Conservation (phyloP, 2,113 vertebrate species). For the Chamaetylas fuelleborni region DNA sequence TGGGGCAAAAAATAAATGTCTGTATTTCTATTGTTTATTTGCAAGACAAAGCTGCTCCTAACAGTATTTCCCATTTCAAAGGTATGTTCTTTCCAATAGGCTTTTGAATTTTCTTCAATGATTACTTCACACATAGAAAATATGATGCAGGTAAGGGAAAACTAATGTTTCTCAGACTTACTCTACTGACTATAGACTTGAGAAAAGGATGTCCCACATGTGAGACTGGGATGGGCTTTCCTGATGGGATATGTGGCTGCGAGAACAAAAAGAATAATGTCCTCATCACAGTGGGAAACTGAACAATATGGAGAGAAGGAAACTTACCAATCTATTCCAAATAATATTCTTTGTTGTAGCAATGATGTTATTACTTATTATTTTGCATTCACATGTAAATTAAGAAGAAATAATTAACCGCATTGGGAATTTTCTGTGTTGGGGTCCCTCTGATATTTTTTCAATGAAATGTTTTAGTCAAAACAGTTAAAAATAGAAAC, state of each 20-base stretch:
- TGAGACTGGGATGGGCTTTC: not conserved
- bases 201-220: not conserved
- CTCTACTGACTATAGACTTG: not conserved
- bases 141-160: not conserved
- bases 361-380: not conserved
- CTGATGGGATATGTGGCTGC: not conserved
- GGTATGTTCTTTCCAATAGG: not conserved
- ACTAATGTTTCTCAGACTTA: not conserved
- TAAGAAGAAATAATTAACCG: not conserved
- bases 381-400: not conserved
- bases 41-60: not conserved
- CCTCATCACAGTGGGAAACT: not conserved
- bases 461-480: not conserved
- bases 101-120: not conserved
- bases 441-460: not conserved
- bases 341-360: not conserved
- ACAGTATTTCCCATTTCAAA: not conserved
- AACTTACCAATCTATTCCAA: not conserved
- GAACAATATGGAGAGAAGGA: not conserved
- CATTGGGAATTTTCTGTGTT: not conserved
- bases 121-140: not conserved
- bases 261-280: not conserved
- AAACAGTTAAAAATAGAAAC: not conserved
- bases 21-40: not conserved
- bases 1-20: accelerated